A percentile compares a stretch with the other conserved stretches of the same genome.
Evolutionary conservation across 2,113 vertebrate genomes (phyloP).

Genomic region (Todiramphus chloris): DNA sequence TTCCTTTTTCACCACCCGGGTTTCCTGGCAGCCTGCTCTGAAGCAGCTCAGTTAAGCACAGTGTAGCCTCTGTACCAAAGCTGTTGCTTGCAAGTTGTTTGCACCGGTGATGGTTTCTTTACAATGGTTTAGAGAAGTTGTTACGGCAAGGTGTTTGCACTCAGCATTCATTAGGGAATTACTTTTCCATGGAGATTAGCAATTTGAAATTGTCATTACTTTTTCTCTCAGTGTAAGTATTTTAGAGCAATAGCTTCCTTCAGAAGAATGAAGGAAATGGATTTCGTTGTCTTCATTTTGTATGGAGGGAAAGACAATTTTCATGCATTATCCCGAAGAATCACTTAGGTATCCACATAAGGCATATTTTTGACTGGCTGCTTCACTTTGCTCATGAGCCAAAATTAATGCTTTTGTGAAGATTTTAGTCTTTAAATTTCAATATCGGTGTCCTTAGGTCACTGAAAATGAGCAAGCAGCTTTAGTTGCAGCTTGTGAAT

Average conservation of each 20-base stretch:
- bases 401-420: not conserved
- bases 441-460: not conserved
- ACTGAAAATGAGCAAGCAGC: not conserved
- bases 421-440: not conserved
- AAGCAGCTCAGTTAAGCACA: not conserved
- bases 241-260: conserved; percentile 5
- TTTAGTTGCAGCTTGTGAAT: not conserved
- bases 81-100: not conserved
- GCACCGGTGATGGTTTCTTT: not conserved
- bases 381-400: not conserved
- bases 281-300: conserved; percentile 18
- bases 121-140: not conserved
- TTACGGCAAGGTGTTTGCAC: not conserved
- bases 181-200: conserved; percentile 12
- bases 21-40: not conserved
- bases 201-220: conserved; percentile 24
- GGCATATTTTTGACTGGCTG: not conserved
- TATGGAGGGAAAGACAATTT: not conserved
- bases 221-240: conserved; percentile 27
- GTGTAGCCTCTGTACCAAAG: not conserved
- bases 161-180: conserved; percentile 5
- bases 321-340: not conserved
- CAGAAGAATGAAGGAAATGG: not conserved
- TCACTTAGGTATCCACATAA: not conserved
- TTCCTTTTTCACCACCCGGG: not conserved